These are phyloP conservation scores for cat (Felis catus) DNA, from an alignment of 2,113 vertebrate genomes.

Conservation along the genomic window F.catus_Fca126_mat1.0 CM031416.1:71783001-71783500, in stretches of 20 bases:
- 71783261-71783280: constrained; percentile 17
- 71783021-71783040: not conserved
- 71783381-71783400: constrained; percentile 9
- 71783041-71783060: not conserved
- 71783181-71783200: constrained; percentile 5
- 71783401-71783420: constrained; percentile 25
- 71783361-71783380: constrained; percentile 3
- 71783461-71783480: constrained; percentile 17
- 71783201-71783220: constrained; percentile 3
- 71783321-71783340: not conserved
- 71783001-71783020: not conserved
- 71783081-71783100: constrained; percentile 38
- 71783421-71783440: not conserved
- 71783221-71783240: not conserved
- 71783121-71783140: not conserved
- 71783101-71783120: not conserved
- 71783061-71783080: not conserved
- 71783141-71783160: not conserved
- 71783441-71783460: not conserved
- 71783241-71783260: not conserved
- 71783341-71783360: constrained; percentile 36
- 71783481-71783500: not conserved
- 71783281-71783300: not conserved
- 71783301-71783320: not conserved
- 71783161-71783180: constrained; percentile 26